phyloP scores from a whole-genome alignment of 2,888 invertebrate species.

The Diaperis boleti region DNA sequence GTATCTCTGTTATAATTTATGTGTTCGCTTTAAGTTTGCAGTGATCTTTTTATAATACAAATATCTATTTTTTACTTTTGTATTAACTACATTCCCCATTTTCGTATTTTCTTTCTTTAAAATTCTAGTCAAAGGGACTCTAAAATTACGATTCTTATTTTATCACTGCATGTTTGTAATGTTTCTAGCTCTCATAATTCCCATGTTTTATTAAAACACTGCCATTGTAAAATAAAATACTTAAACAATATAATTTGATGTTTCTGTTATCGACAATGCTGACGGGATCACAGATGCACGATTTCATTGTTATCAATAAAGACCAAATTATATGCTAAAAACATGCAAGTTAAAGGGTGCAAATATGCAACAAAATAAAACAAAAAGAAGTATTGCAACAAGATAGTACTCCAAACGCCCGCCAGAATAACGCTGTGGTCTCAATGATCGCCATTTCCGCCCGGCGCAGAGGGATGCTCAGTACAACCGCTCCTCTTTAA shows the following conservation, averaged over 20 bases:
- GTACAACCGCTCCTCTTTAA: no score
- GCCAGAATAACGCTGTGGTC: no score
- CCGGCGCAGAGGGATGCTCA: no score
- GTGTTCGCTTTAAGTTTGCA: conserved; percentile 52
- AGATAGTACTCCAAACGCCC: no score
- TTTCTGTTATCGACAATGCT: not conserved
- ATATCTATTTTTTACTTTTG: conserved; percentile 38
- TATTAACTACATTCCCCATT: conserved; percentile 43
- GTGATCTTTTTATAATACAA: conserved; percentile 44
- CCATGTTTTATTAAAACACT: conserved; percentile 58
- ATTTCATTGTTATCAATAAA: not conserved
- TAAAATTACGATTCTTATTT: conserved; percentile 18
- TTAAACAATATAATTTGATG: conserved; percentile 23
- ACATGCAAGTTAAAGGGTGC: no score
- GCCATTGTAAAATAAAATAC: conserved; percentile 64
- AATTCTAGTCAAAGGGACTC: conserved; percentile 56
- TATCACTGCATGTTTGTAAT: conserved; percentile 45
- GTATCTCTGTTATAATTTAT: conserved; percentile 51
- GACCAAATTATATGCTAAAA: no score
- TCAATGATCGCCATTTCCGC: no score
- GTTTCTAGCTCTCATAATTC: conserved; percentile 35
- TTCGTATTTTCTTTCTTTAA: conserved; percentile 27
- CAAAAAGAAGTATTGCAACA: no score
- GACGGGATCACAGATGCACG: no score
- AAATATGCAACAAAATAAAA: no score